Conservation (phyloP, 2,113 vertebrate species). For the Nestor notabilis region DNA sequence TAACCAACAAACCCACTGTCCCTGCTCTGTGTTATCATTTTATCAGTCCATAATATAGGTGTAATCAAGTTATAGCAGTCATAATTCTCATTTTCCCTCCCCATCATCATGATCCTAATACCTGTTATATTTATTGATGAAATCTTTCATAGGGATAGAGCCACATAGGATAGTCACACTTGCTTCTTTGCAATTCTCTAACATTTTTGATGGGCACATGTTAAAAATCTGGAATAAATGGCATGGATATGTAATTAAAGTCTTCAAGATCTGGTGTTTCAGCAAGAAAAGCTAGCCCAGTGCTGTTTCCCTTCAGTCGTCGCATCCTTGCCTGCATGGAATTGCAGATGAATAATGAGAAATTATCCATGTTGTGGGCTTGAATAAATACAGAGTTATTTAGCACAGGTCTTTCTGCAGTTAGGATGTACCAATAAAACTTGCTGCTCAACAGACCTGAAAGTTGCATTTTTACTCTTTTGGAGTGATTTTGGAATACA, state of each 20-base stretch:
- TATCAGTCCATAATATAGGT: too few relatives aligned
- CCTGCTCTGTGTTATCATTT: neutral
- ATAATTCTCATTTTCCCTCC: neutral
- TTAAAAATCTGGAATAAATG: neutral
- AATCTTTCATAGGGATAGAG: neutral
- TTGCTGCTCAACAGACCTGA: neutral
- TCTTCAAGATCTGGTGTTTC: neutral
- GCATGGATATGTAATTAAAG: too few relatives aligned
- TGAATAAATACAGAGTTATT: neutral
- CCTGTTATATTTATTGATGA: neutral
- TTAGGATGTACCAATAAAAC: neutral
- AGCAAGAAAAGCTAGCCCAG: neutral
- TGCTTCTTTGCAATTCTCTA: too few relatives aligned
- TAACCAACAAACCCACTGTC: neutral
- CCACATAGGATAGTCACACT: neutral
- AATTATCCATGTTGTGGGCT: neutral
- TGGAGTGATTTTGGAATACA: too few relatives aligned
- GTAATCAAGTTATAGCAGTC: neutral
- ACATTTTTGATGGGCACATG: neutral
- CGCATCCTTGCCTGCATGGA: fast-evolving
- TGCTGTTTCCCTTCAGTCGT: fast-evolving
- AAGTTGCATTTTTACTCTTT: neutral
- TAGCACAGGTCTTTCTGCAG: neutral
- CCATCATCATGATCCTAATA: neutral
- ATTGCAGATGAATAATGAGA: neutral